These are phyloP conservation scores for Hiodon alosoides DNA, from an alignment of 2,113 vertebrate genomes.

Conservation along the genomic window DNA sequence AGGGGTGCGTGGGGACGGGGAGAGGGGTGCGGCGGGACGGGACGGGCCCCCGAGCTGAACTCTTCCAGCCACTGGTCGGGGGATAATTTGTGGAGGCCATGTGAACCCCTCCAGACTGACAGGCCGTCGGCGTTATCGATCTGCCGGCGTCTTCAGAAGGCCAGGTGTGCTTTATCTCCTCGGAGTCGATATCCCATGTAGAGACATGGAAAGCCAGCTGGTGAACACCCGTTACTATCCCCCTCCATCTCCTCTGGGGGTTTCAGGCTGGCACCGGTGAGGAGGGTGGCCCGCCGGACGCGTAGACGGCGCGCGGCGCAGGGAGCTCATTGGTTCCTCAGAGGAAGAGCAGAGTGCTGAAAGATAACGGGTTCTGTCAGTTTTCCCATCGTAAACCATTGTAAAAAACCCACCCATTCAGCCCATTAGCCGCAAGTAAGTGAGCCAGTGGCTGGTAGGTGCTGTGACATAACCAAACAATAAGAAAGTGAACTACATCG, in stretches of 20 bases:
- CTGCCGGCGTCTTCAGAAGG: slow-evolving; percentile 73
- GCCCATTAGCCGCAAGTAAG: too few relatives aligned
- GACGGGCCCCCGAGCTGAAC: slow-evolving; percentile 70
- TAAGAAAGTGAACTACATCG: too few relatives aligned
- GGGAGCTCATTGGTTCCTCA: too few relatives aligned
- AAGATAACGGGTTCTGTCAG: too few relatives aligned
- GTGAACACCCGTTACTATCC: slow-evolving; percentile 43
- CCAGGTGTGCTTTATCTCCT: slow-evolving; percentile 73
- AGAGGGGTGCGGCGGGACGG: slow-evolving; percentile 64
- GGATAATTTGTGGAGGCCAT: slow-evolving; percentile 72
- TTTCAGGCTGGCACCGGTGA: too few relatives aligned
- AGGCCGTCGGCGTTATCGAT: slow-evolving; percentile 79
- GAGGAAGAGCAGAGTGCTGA: too few relatives aligned
- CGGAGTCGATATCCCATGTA: slow-evolving; percentile 79
- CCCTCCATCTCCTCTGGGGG: slow-evolving; percentile 24
- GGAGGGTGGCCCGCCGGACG: too few relatives aligned
- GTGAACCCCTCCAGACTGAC: slow-evolving; percentile 76
- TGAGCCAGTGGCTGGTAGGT: too few relatives aligned
- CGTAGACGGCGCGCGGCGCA: too few relatives aligned
- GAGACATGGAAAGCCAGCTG: slow-evolving; percentile 72
- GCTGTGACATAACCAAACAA: too few relatives aligned
- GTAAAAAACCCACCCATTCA: too few relatives aligned
- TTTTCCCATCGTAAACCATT: too few relatives aligned
- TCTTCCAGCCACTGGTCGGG: slow-evolving; percentile 65
- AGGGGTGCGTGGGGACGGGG: slow-evolving; percentile 53